These are phyloP conservation scores for Paragorgia papillata DNA, from an alignment of 92 coral and sea anemone genomes.

Conservation along the genomic window DNA sequence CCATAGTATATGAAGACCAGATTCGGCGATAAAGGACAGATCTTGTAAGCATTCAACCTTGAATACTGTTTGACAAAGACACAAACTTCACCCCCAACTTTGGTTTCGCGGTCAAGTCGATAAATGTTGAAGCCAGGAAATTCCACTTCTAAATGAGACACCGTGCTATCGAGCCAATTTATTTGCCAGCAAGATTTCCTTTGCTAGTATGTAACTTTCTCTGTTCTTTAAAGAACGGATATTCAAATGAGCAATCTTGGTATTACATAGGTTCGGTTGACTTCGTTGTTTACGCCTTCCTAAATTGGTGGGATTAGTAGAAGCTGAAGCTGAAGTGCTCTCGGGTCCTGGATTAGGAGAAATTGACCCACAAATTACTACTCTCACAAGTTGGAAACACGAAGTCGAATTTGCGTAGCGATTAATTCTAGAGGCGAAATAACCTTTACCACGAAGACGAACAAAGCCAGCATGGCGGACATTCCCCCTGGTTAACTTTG, in stretches of 20 bases:
- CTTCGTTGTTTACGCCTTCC: conserved; percentile 6
- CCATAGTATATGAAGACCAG: conserved; percentile 57
- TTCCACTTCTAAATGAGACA: conserved; percentile 37
- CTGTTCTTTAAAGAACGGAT: conserved; percentile 32
- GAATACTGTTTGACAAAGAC: conserved; percentile 17
- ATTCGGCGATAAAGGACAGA: conserved; percentile 35
- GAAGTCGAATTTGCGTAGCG: conserved; percentile 50
- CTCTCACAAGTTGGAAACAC: conserved; percentile 40
- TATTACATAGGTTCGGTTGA: conserved; percentile 19
- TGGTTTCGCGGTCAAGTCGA: conserved; percentile 34
- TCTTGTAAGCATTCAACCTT: conserved; percentile 51
- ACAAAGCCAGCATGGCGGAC: conserved; percentile 34
- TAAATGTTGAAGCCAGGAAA: conserved; percentile 29
- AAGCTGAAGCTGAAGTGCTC: conserved; percentile 3
- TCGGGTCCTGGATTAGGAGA: conserved; percentile 42
- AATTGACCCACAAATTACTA: conserved; percentile 41
- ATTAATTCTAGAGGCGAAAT: conserved; percentile 49
- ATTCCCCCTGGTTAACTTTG: neutral
- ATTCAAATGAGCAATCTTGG: conserved; percentile 35
- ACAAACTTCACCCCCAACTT: conserved; percentile 44
- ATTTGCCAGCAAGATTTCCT: neutral
- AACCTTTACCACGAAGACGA: conserved; percentile 41
- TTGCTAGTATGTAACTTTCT: conserved; percentile 33
- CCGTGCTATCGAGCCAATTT: conserved; percentile 27
- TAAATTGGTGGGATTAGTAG: neutral